Evolutionary conservation across 2,888 invertebrate species (phyloP), one percentile per base, ranked within the genome.

Genomic region (Geophilus truncorum): DNA sequence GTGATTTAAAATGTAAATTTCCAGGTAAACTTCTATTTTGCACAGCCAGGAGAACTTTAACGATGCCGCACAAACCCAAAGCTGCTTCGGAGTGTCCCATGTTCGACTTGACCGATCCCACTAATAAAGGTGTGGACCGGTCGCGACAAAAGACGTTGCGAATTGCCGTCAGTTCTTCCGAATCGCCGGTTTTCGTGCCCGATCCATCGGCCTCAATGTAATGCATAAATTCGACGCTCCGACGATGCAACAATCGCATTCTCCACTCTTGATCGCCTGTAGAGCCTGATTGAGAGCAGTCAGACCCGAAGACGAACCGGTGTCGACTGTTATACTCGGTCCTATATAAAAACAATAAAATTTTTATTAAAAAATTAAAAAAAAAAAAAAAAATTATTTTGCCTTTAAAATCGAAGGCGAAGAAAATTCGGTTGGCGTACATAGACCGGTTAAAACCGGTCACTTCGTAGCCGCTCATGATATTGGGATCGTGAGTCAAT

Each of bases 171-270:
- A 97, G 92, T 89, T 99, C 99, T 87, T 98, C 95, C 0, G 98
- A 98, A 89, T 99, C 99, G 15, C 98, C 97, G 62, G 93, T 93
- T 90, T 97, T 97, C 9, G 98, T 99, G 81, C 98, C 99, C 23
- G 98, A 99, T 80, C 98, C 98, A 88, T 99, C 98, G 79, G 98
- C 97, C 88, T 99, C 99, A 1, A 99, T 93, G 87, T 98, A 99
- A 98, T 89, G 83, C 95, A 91, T 12, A 98, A 89, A 86, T 95
- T 96, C 82, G 92, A 91, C 81, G 98, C 98, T 77, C 94, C 97
- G n/a, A 99, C 96, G 82, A 99, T 89, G 25, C 98, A 98, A 5
- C 96, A 92, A 86, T 98, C 97, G 88, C 97, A 97, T 86, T 94
- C 93, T 15, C 97, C 97, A 70, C 91, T 88, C 83, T 93, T 91